Percentiles rank a stretch among this genome's conserved stretches.
Evolutionary conservation across 2,113 vertebrate species (phyloP).

Genomic region (Acrocephalus arundinaceus): DNA sequence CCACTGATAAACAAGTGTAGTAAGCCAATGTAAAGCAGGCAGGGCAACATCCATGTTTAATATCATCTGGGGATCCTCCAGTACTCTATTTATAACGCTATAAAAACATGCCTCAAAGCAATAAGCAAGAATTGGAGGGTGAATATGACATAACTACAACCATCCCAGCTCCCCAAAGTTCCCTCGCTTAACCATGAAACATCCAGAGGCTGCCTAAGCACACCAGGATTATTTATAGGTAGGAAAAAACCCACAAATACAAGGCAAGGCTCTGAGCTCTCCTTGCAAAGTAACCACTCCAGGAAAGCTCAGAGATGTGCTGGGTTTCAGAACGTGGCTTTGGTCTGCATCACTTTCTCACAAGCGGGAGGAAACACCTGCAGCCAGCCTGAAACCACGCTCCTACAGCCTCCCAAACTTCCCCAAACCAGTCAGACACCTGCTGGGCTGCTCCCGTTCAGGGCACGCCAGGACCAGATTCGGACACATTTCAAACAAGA

Average conservation of each 20-base stretch:
- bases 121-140: fast-evolving
- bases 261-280: background rate
- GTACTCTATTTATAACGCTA: background rate
- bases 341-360: background rate
- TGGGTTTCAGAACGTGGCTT: background rate
- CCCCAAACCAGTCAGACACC: background rate
- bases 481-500: background rate
- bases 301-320: fast-evolving
- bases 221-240: no score
- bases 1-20: background rate
- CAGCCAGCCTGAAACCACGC: background rate
- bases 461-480: background rate
- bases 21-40: background rate
- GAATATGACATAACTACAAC: fast-evolving
- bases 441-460: background rate
- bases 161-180: background rate
- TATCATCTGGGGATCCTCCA: background rate
- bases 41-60: background rate
- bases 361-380: background rate
- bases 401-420: background rate
- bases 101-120: background rate
- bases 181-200: fast-evolving
- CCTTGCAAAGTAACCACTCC: fast-evolving
- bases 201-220: background rate
- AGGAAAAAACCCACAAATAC: background rate